Evolutionary conservation across 2,113 vertebrate species (phyloP).

Genomic region (Lampris megalopsis): DNA sequence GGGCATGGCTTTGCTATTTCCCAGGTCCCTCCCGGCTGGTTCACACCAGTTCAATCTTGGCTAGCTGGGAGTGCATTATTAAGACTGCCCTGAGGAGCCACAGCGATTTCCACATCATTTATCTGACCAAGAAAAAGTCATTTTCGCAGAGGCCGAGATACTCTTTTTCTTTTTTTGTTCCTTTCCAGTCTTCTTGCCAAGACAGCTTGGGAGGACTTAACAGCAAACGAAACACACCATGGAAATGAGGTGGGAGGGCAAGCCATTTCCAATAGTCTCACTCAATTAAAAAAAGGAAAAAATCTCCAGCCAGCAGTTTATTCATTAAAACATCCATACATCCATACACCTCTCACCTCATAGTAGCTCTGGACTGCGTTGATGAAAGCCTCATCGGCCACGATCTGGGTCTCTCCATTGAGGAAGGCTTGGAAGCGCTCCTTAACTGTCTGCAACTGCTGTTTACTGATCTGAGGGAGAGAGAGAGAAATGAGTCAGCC

Average conservation of each 20-base stretch:
- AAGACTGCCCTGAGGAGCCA: constrained; percentile 27
- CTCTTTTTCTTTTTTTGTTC: not conserved
- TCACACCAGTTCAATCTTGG: constrained; percentile 20
- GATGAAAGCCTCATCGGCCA: constrained; percentile 98
- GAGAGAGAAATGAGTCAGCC: constrained; percentile 20
- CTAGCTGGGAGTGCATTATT: constrained; percentile 29
- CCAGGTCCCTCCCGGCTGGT: constrained; percentile 11
- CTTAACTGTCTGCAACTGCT: constrained; percentile 95
- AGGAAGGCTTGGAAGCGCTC: constrained; percentile 97
- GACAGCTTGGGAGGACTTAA: not conserved
- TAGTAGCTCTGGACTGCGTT: constrained; percentile 99
- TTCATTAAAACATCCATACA: not conserved
- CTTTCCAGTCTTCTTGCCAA: constrained; percentile 8
- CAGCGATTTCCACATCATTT: constrained; percentile 29
- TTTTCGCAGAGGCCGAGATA: constrained; percentile 13
- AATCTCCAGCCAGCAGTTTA: too few relatives aligned
- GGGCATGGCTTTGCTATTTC: constrained; percentile 9
- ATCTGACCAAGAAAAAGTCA: constrained; percentile 29
- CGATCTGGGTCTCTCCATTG: constrained; percentile 96
- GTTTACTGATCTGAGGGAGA: constrained; percentile 93
- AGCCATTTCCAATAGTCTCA: too few relatives aligned
- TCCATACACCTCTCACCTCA: constrained; percentile 83
- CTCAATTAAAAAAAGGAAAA: too few relatives aligned
- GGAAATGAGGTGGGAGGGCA: too few relatives aligned
- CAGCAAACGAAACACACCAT: not conserved